A percentile compares a stretch with the other conserved stretches of the same genome.
These are phyloP conservation scores for Peribatodes rhomboidaria DNA, from an alignment of 2,888 invertebrate species.

Conservation along the genomic window DNA sequence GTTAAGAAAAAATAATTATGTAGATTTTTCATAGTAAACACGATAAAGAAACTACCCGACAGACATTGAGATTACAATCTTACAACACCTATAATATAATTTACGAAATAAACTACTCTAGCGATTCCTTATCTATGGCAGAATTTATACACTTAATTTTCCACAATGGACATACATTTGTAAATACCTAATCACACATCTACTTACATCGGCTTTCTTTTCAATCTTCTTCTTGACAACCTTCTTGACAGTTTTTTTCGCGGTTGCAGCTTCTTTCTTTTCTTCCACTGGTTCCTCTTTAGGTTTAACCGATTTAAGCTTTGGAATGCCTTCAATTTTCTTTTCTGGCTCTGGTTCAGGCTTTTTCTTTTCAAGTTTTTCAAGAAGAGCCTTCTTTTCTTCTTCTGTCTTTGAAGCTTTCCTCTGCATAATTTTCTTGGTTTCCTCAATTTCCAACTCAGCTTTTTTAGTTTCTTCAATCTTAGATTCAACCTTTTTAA, in stretches of 20 bases:
- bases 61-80: conserved; percentile 11
- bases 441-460: conserved; percentile 80
- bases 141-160: conserved; percentile 27
- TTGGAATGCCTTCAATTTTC: conserved; percentile 88
- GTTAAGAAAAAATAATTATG: not conserved
- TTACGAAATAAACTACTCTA: conserved; percentile 15
- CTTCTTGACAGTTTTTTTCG: conserved; percentile 82
- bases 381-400: conserved; percentile 82
- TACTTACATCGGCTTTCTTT: conserved; percentile 83
- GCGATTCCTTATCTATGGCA: not conserved
- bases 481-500: conserved; percentile 65
- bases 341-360: conserved; percentile 82
- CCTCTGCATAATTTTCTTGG: conserved; percentile 78
- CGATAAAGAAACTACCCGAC: not conserved
- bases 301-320: conserved; percentile 85
- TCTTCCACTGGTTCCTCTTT: conserved; percentile 81
- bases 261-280: conserved; percentile 72
- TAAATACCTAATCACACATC: conserved; percentile 48
- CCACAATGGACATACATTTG: not conserved
- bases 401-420: conserved; percentile 82
- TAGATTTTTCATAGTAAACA: conserved; percentile 2
- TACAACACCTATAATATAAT: conserved; percentile 24
- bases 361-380: conserved; percentile 83
- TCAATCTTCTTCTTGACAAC: conserved; percentile 82
- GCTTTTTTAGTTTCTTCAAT: conserved; percentile 69